Evolutionary conservation across 2,113 vertebrate species (phyloP).

Genomic region (Takifugu flavidus): DNA sequence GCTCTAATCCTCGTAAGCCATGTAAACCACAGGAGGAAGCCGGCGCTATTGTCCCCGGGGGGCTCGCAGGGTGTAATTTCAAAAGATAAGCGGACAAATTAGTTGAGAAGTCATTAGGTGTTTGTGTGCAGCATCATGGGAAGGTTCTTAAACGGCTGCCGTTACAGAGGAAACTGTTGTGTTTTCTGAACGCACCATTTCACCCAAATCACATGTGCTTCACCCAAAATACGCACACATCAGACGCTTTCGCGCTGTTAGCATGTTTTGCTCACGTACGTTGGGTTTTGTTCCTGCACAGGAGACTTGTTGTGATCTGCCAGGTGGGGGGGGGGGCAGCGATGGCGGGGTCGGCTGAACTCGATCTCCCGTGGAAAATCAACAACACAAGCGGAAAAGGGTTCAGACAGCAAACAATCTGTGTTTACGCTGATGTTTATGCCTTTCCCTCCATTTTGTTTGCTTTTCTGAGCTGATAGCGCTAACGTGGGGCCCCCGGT

Average conservation of each 20-base stretch:
- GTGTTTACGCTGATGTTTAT: constrained; percentile 44
- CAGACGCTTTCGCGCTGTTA: constrained; percentile 6
- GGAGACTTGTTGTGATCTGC: constrained; percentile 43
- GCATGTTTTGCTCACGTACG: constrained; percentile 22
- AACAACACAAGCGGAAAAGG: constrained; percentile 30
- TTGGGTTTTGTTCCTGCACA: constrained; percentile 2
- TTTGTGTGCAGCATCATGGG: constrained; percentile 39
- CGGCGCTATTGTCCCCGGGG: constrained; percentile 37
- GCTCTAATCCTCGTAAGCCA: constrained; percentile 31
- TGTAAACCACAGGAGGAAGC: constrained; percentile 40
- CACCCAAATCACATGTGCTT: constrained; percentile 29
- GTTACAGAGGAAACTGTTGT: constrained; percentile 8
- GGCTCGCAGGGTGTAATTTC: constrained; percentile 45
- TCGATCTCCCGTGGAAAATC: constrained; percentile 43
- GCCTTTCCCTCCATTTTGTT: constrained; percentile 33
- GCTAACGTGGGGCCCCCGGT: constrained; percentile 16
- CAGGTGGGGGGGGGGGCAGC: not conserved
- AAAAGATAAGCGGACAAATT: constrained; percentile 59
- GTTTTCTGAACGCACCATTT: constrained; percentile 32
- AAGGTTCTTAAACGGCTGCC: constrained; percentile 19
- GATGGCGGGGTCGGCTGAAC: constrained; percentile 38
- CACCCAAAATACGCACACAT: constrained; percentile 24
- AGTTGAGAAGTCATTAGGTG: constrained; percentile 42
- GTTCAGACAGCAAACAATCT: constrained; percentile 50
- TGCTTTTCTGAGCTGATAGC: constrained; percentile 26